Evolutionary conservation across 2,797 vertebrate species (phyloP), one percentile per base, ranked within the genome.

Genomic region (Spea hammondii): DNA sequence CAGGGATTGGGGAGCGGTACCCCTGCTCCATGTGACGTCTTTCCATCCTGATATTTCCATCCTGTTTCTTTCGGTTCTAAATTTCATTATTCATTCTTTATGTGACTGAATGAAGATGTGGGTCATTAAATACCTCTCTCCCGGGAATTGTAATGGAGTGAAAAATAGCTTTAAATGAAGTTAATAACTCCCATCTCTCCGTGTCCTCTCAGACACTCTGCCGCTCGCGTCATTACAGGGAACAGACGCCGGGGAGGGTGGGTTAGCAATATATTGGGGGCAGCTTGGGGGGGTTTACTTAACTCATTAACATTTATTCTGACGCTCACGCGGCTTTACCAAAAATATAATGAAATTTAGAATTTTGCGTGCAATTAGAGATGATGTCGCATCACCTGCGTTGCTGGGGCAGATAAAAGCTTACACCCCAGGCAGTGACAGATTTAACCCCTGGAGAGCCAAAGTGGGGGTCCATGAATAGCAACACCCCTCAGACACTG

Each of bases 111-210:
- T 67, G 62, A 73, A 64, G 77, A 79, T 79, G 57, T 65, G 59
- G 65, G 48, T 79, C 77, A 79, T 79, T 79, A 79, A 62, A 47
- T 47, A 9, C 12, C 17, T 17, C 47, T 8, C 71, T 69, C 65
- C 77, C 50, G 77, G 77, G 77, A 69, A 79, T 79, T 74, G 70
- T 73, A 79, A 79, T 79, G 71, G 77, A 54, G 77, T 74, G 71
- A 79, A 68, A 79, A 73, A 79, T 69, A 57, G 77, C 71, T 51
- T 67, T 72, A 79, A 79, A 73, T 79, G 70, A 74, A 79, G 77
- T 68, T 79, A 79, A 79, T 79, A 72, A 79, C 54, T 51, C 77
- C 6, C 71, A 74, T 69, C 65, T 69, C 54, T 54, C 32, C 32
- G 50, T 49, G 60, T 78, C 69, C 62, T 72, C 69, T 72, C 59